These are phyloP conservation scores for Ellobius talpinus DNA, from an alignment of 2,113 vertebrate species.

Conservation along the genomic window DNA sequence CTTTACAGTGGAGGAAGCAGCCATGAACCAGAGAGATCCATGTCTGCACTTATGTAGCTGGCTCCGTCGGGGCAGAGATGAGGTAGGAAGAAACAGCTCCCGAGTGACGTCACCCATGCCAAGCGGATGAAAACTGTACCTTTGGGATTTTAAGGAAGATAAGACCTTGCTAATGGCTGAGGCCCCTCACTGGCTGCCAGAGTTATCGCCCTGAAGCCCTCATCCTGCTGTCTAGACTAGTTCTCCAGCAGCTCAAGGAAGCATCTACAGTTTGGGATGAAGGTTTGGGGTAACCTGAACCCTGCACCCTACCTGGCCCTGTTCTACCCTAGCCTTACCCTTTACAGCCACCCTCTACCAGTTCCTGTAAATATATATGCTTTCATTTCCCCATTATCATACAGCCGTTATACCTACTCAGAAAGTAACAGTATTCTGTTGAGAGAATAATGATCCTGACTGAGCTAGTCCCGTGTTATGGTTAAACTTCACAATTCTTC, in stretches of 20 bases:
- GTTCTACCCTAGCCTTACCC: background rate
- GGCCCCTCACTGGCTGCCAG: accelerated
- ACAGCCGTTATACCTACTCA: too few relatives aligned
- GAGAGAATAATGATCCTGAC: background rate
- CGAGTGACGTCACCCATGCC: background rate
- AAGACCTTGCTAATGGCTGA: too few relatives aligned
- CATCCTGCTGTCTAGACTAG: accelerated
- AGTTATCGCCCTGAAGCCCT: background rate
- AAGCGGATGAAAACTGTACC: background rate
- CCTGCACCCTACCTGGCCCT: background rate
- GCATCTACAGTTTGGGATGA: background rate
- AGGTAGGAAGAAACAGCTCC: background rate
- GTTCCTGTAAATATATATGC: background rate
- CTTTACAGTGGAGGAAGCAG: background rate
- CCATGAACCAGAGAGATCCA: background rate
- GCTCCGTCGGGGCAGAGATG: background rate
- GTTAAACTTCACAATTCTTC: background rate
- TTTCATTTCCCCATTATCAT: accelerated
- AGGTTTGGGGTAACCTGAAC: background rate
- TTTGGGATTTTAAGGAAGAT: background rate
- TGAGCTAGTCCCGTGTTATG: background rate
- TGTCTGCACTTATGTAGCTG: background rate
- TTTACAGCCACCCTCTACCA: background rate
- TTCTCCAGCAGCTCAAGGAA: background rate
- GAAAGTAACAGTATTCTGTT: background rate